A percentile compares a stretch with the other conserved stretches of the same genome.
phyloP scores from a whole-genome alignment of 53 echinoderm and acorn worm genomes.

The Stichopus horrens region DNA sequence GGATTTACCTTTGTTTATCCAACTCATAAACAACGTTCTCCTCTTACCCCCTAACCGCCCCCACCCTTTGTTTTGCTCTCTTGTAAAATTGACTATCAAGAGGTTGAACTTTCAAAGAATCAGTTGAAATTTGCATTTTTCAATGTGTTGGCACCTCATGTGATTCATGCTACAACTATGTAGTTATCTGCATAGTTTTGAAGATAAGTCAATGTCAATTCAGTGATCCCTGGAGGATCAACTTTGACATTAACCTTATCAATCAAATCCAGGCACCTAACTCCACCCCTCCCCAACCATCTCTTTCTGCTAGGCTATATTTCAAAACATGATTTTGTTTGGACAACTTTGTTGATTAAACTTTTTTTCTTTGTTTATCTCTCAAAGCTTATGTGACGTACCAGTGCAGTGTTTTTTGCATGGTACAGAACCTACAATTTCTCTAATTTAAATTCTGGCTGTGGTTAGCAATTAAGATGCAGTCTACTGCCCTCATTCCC shows the following conservation, averaged over 20 bases:
- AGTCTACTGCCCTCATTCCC: no score
- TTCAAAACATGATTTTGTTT: no score
- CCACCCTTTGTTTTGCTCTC: not conserved
- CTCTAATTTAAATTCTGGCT: no score
- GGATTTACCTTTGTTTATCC: not conserved
- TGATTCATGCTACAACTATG: not conserved
- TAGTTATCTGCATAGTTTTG: not conserved
- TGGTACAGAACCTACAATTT: no score
- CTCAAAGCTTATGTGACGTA: no score
- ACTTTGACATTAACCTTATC: not conserved
- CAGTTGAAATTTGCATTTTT: no score
- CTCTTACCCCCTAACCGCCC: not conserved
- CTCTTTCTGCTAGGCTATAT: no score
- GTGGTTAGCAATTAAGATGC: no score
- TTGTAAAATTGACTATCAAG: not conserved
- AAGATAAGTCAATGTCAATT: not conserved
- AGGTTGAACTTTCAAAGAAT: not conserved
- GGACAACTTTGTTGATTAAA: no score
- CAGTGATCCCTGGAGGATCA: not conserved
- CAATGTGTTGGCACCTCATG: not conserved
- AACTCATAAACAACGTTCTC: not conserved
- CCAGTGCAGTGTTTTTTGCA: no score
- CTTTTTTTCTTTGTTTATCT: no score
- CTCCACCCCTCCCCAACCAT: no score
- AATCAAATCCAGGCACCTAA: not conserved